Conservation (phyloP, 2,888 invertebrate species). For the Myopa testacea region DNA sequence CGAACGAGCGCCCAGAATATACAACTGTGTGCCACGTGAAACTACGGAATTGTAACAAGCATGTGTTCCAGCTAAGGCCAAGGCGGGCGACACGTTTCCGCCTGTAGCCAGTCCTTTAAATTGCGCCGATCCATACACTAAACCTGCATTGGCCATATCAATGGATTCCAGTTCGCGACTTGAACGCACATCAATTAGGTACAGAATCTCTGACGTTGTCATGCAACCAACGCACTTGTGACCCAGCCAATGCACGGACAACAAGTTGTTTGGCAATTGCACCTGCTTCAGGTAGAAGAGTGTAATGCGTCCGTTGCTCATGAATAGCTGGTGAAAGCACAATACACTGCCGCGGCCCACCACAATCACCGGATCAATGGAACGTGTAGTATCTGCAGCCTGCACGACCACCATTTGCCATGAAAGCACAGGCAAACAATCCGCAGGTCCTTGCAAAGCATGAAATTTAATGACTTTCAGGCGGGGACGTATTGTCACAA, state of each 20-base stretch:
- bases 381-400: conserved; percentile 74
- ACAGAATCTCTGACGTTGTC: conserved; percentile 85
- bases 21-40: conserved; percentile 75
- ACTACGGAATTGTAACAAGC: conserved; percentile 81
- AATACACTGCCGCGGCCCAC: conserved; percentile 87
- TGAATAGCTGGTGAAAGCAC: conserved; percentile 81
- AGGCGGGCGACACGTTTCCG: conserved; percentile 83
- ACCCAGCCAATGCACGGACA: conserved; percentile 85
- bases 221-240: conserved; percentile 85
- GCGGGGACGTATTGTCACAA: conserved; percentile 82
- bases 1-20: conserved; percentile 77
- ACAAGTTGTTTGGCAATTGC: conserved; percentile 77
- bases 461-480: conserved; percentile 84
- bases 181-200: conserved; percentile 88
- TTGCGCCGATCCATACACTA: conserved; percentile 87
- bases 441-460: conserved; percentile 78
- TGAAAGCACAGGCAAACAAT: conserved; percentile 88
- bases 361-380: conserved; percentile 87
- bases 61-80: conserved; percentile 72
- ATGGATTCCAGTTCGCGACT: conserved; percentile 87
- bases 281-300: conserved; percentile 78
- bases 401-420: conserved; percentile 94
- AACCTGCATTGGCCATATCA: conserved; percentile 82
- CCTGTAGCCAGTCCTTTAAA: conserved; percentile 94
- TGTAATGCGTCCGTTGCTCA: conserved; percentile 71